These are phyloP conservation scores for Drosophila percnosoma DNA, from an alignment of 2,888 invertebrate species.

Conservation along the genomic window DNA sequence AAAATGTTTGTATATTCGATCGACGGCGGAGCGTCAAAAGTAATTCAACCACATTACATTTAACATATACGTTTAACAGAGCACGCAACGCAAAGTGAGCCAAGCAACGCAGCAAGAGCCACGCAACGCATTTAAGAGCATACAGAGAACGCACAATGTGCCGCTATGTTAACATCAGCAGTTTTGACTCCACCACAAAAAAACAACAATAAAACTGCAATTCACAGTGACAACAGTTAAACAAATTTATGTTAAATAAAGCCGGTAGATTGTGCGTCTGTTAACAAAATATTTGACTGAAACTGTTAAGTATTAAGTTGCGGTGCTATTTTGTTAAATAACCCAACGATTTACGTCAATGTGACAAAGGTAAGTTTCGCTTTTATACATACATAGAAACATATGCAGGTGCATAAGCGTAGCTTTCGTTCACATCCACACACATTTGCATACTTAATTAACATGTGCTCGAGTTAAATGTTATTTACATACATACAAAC, in stretches of 20 bases:
- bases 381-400: background rate
- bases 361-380: background rate
- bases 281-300: background rate
- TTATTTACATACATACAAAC: background rate
- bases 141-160: background rate
- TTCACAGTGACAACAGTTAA: background rate
- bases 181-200: background rate
- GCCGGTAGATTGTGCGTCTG: background rate
- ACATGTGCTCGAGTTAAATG: background rate
- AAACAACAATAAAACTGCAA: background rate
- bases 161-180: background rate
- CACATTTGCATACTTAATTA: background rate
- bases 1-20: slow-evolving; percentile 60
- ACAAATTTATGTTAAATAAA: background rate
- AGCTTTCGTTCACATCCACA: background rate
- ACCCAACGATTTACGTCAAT: background rate
- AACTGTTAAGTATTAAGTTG: background rate
- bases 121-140: slow-evolving; percentile 22
- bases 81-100: slow-evolving; percentile 18
- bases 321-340: background rate
- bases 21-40: slow-evolving; percentile 26
- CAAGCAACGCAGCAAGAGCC: slow-evolving; percentile 17
- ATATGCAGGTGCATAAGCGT: background rate
- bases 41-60: slow-evolving; percentile 7
- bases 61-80: slow-evolving; percentile 6